These are phyloP conservation scores for Microcaecilia unicolor DNA, from an alignment of 2,797 vertebrate genomes.

Conservation along the genomic window DNA sequence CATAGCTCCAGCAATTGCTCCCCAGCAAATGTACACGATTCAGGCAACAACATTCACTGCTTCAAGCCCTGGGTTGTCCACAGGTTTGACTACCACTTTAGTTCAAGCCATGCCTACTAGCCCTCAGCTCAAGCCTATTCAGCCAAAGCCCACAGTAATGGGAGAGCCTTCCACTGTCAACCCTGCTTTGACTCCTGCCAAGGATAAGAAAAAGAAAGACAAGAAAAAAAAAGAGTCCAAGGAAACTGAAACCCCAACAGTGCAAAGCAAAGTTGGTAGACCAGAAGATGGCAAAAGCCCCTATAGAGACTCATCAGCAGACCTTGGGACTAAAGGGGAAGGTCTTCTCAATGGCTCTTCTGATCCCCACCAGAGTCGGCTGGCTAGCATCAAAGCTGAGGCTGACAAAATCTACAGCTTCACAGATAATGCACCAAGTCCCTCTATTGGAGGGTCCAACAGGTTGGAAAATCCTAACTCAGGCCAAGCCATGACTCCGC, in stretches of 20 bases:
- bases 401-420: slow-evolving; percentile 98
- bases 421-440: slow-evolving; percentile 92
- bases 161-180: slow-evolving; percentile 73
- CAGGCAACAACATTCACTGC: slow-evolving; percentile 71
- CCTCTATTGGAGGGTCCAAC: slow-evolving; percentile 87
- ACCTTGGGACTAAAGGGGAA: slow-evolving; percentile 69
- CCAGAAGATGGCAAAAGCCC: slow-evolving; percentile 81
- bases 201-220: slow-evolving; percentile 96
- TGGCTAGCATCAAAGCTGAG: slow-evolving; percentile 96
- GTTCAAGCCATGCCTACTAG: slow-evolving; percentile 86
- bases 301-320: slow-evolving; percentile 66
- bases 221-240: slow-evolving; percentile 86
- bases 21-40: slow-evolving; percentile 81
- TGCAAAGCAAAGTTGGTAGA: slow-evolving; percentile 74
- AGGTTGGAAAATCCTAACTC: slow-evolving; percentile 75
- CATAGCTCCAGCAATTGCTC: slow-evolving; percentile 71
- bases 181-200: slow-evolving; percentile 72
- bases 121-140: slow-evolving; percentile 84
- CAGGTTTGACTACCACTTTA: slow-evolving; percentile 67
- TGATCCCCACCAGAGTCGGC: slow-evolving; percentile 87
- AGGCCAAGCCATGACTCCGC: slow-evolving; percentile 78
- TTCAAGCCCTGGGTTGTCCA: slow-evolving; percentile 71
- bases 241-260: slow-evolving; percentile 79
- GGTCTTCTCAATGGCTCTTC: slow-evolving; percentile 84
- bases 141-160: slow-evolving; percentile 78